phyloP scores from a whole-genome alignment of 2,113 vertebrate genomes.

The Oryctolagus cuniculus region DNA sequence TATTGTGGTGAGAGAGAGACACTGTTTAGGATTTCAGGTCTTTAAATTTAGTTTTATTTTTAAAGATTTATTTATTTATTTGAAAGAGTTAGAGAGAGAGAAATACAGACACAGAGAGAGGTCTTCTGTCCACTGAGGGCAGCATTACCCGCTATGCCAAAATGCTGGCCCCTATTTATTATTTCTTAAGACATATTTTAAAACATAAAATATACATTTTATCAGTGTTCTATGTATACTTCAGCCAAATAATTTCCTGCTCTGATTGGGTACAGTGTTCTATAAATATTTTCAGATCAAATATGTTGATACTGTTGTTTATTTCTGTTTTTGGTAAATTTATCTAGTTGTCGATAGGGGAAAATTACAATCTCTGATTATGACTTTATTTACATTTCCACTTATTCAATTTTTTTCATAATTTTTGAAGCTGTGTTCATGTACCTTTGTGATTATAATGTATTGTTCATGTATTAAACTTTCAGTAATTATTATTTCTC shows the following conservation, averaged over 20 bases:
- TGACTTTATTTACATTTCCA: neutral
- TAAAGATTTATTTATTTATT: too few relatives aligned
- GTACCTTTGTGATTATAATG: neutral
- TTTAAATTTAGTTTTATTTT: neutral
- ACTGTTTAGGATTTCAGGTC: neutral
- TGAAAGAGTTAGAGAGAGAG: too few relatives aligned
- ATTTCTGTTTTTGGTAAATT: slow-evolving; percentile 25
- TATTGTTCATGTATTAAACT: neutral
- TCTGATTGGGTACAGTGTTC: neutral
- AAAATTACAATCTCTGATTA: neutral
- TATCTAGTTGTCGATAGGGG: neutral
- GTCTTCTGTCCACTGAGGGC: too few relatives aligned
- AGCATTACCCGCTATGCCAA: too few relatives aligned
- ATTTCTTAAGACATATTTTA: slow-evolving; percentile 11
- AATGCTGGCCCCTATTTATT: neutral
- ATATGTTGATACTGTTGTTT: neutral
- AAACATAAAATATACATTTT: neutral
- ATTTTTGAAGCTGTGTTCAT: slow-evolving; percentile 2
- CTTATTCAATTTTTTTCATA: slow-evolving; percentile 35
- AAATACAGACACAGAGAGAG: too few relatives aligned
- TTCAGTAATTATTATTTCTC: slow-evolving; percentile 11
- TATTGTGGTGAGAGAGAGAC: neutral
- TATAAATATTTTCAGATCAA: slow-evolving; percentile 22
- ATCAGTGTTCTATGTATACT: neutral
- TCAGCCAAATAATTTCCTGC: slow-evolving; percentile 35